Base-by-base conservation (phyloP, 2,888 invertebrate genomes). In the Pachliopta kotzebuea region DNA sequence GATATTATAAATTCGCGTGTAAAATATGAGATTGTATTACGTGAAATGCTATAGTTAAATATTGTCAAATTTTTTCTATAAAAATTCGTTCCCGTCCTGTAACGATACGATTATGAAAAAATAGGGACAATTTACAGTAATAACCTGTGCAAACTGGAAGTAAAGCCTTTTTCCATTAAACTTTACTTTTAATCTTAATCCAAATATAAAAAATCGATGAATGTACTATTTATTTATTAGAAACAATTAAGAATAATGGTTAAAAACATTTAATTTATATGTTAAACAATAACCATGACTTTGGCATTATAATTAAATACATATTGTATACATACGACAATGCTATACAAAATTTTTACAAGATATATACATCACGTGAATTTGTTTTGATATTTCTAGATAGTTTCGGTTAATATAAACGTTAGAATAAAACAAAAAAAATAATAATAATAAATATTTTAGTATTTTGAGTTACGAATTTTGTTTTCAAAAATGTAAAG, bases 81-180 rank as follows among this genome's bases (percentile, higher is more conserved):
- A 79, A 20, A 82, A 76, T 81, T 84, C 80, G 82, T 82, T 83
- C 88, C 89, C 89, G 89, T 89, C 89, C 89, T 84, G 69, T 83
- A 77, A 85, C 78, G 83, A 88, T 88, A 87, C 88, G 88, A 88
- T 77, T 69, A 69, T 65, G 60, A 56, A 50, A 56, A 9, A 60
- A 23, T 56, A 60, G 52, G 59, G 37, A 58, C 52, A 45, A 45
- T 45, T 26, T 42, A 20, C 42, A 14, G n/a, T 58, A 45, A 29
- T 20, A 26, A 20, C 20, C 20, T 26, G 24, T 1, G 9, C 3
- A 52, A 52, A 52, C 50, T 11, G 50, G 31, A 8, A 9, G 11
- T 31, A 2, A 31, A 31, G 31, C 31, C 37, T 37, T 11, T 26
- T 14, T 37, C 14, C 37, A 14, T 11, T 37, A 14, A 37, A 37